Base-by-base conservation (phyloP, 2,888 invertebrate genomes). In the Macaria notata region DNA sequence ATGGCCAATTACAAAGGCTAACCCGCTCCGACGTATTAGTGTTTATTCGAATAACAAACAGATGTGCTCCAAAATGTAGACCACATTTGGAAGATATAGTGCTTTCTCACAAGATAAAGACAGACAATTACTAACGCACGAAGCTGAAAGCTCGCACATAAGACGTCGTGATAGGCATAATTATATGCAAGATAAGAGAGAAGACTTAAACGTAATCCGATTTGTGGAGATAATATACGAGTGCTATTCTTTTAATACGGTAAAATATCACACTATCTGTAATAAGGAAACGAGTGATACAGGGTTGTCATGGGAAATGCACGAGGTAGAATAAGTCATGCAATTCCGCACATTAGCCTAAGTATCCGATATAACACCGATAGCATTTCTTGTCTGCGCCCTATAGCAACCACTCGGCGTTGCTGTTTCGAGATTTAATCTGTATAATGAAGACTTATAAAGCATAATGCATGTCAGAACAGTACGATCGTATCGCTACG, bases 391-490 rank as follows among this genome's bases (percentile, higher is more conserved):
- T 44, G 46, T 46, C 45, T 36, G 49, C 46, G 36, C n/a, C 31
- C 44, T 52, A 41, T 41, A 44, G 44, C 49, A 52, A 42, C 44
- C 9, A 50, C 38, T 38, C 29, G 19, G 6, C 33, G 48, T 51
- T 54, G 41, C 44, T 49, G 47, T 47, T 47, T 54, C 43, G 9
- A 53, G 49, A 49, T 59, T 51, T 48, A 51, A 59, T 59, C 52
- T 51, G 31, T 52, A 46, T 46, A 50, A 65, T 75, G 65, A 75
- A 64, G 69, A 71, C 72, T 76, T 78, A 79, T 59, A 75, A 70
- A 72, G 71, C 70, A 75, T 62, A 59, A 62, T 65, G 61, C 53
- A 53, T 62, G 63, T 61, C 63, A 63, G 59, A 62, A 54, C 48
- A 49, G 58, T 44, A 69, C 66, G 71, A 70, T 70, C 68, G 71